Conservation (phyloP, 2,797 vertebrate species). For the Sebastes umbrosus region DNA sequence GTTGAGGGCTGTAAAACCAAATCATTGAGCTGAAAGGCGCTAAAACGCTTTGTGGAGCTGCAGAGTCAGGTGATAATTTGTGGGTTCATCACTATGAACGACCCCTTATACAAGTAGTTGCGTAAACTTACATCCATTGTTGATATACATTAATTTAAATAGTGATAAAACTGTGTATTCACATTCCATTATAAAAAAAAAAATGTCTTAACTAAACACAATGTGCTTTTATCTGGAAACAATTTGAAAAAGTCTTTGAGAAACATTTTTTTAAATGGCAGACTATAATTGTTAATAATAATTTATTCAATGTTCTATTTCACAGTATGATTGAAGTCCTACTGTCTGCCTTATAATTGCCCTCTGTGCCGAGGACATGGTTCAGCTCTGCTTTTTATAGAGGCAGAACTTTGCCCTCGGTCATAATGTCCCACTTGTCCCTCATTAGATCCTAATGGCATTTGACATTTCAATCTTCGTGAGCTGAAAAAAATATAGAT, state of each 20-base stretch:
- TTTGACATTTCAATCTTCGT: slow-evolving; percentile 56
- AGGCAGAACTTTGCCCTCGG: slow-evolving; percentile 49
- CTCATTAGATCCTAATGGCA: slow-evolving; percentile 55
- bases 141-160: background rate
- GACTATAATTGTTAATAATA: background rate
- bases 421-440: slow-evolving; percentile 51
- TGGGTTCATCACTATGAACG: background rate
- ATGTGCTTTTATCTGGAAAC: background rate
- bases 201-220: background rate
- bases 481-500: slow-evolving; percentile 23
- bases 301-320: background rate
- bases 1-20: background rate
- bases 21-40: background rate
- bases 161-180: background rate
- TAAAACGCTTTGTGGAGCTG: rapidly evolving
- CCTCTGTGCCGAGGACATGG: slow-evolving; percentile 33
- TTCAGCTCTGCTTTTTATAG: slow-evolving; percentile 42
- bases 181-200: too few species aligned
- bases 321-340: background rate
- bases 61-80: background rate
- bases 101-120: background rate
- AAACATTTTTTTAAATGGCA: background rate
- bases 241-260: background rate
- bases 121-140: background rate
- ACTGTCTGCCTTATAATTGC: slow-evolving; percentile 24